phyloP scores from a whole-genome alignment of 2,797 vertebrate species.

The Helicolenus hilgendorfi region DNA sequence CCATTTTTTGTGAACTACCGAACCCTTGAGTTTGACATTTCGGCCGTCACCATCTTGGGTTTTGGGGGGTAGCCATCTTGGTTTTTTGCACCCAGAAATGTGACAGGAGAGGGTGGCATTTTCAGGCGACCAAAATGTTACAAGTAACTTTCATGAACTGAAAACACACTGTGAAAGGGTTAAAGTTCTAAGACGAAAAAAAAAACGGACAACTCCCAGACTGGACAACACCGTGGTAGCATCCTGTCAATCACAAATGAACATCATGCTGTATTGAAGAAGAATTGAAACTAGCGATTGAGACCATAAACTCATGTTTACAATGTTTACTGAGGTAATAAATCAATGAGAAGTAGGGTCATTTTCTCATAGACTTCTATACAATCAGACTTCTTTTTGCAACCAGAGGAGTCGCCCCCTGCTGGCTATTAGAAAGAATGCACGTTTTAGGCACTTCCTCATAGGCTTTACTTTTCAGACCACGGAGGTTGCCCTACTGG shows the following conservation, averaged over 20 bases:
- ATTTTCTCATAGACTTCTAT: background rate
- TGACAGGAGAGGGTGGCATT: background rate
- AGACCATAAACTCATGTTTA: background rate
- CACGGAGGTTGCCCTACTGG: too few species aligned
- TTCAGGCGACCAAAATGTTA: too few species aligned
- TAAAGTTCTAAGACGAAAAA: background rate
- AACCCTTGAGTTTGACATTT: background rate
- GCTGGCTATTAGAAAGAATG: too few species aligned
- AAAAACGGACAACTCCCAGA: background rate
- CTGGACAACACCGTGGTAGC: background rate
- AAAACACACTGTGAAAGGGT: background rate
- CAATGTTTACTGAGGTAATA: too few species aligned
- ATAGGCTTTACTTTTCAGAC: too few species aligned
- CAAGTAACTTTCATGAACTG: too few species aligned
- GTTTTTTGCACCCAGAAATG: accelerated
- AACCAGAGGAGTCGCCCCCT: too few species aligned
- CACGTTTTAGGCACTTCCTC: too few species aligned
- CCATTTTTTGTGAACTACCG: background rate
- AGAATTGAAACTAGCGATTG: background rate
- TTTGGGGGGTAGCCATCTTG: too few species aligned
- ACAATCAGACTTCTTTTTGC: too few species aligned
- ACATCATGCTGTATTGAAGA: background rate
- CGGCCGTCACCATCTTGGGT: background rate
- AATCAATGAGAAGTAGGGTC: background rate
- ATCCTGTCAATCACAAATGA: background rate